Base-by-base conservation (phyloP, 1,140 invertebrate genomes). In the Asobara japonica region DNA sequence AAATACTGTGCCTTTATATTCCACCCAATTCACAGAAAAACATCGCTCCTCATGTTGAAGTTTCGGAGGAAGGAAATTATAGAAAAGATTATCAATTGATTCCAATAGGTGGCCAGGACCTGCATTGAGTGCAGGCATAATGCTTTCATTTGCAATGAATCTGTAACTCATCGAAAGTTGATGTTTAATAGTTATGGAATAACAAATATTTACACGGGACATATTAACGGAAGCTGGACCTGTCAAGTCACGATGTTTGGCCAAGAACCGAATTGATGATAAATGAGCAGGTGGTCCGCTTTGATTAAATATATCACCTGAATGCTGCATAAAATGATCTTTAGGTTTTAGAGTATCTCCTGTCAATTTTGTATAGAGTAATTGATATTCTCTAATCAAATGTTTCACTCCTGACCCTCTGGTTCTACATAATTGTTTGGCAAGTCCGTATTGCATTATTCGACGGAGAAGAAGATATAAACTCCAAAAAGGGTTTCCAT, bases 221-320 rank as follows among this genome's bases (percentile, higher is more conserved):
- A 62, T 41, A 56, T 71, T 71, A n/a, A 71, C 69, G 1, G 69
- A 71, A 60, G 60, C 69, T 38, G 69, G 33, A 41, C 69, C 36
- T n/a, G 69, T 71, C 27, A 71, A 20, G 16, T 71, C 69, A 38
- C 48, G 25, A 27, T 71, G 60, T 41, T 27, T 71, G 0, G 51
- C 30, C 30, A 61, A 33, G 38, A 71, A 62, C 10, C 68, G 56
- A 13, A 71, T 71, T 0, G 56, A 62, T n/a, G 69, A 71, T 64
- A 71, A 64, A 64, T 71, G 33, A 0, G 56, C 60, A 8, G 62
- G 31, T 25, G 69, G 69, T 22, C 69, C 69, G 62, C 69, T 71
- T 71, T 71, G 56, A 3, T 61, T 18, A 41, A 71, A 38, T 16
- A 71, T 29, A 20, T 64, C 18, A 16, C 51, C 51, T 5, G 69